Evolutionary conservation across 2,888 invertebrate species (phyloP), one percentile per base, ranked within the genome.

Genomic region (Lamproptera curius): DNA sequence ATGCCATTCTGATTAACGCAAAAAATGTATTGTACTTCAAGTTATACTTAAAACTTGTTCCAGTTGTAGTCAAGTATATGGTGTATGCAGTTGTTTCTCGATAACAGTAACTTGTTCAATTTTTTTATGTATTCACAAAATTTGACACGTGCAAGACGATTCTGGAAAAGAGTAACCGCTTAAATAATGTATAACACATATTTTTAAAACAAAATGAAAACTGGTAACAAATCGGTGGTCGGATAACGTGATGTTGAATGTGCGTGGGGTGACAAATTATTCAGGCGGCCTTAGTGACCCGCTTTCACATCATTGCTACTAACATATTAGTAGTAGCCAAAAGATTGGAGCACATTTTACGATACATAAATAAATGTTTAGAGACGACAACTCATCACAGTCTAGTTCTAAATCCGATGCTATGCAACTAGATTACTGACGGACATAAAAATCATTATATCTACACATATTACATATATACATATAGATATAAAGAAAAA

Each of bases 221-320:
- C n/a, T n/a, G n/a, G n/a, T n/a, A n/a, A n/a, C n/a, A n/a, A 31
- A 11, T 2, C 13, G n/a, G 4, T 11, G 13, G 11, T 23, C 9
- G 26, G 4, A n/a, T 37, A 37, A 16, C 31, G 13, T 14, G 9
- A 16, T 16, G 43, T 28, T 16, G 11, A 28, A 28, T 17, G 15
- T 26, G 34, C 33, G 42, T 33, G 26, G 14, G n/a, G 26, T 43
- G 26, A 39, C 38, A 39, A 42, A 48, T 42, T 38, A 33, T n/a
- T 8, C 38, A 9, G 11, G 16, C 26, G 26, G 43, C 38, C 42
- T 48, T 39, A 2, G 44, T 48, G 34, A 39, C 34, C 16, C 28
- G 17, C 17, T 31, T 16, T 16, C 17, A 1, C 35, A 15, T 14
- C n/a, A 3, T 20, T 42, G 33, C n/a, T 28, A n/a, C 2, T 28